Evolutionary conservation across 2,888 invertebrate species (phyloP), one percentile per base, ranked within the genome.

Genomic region (Drosophila pegasa): DNA sequence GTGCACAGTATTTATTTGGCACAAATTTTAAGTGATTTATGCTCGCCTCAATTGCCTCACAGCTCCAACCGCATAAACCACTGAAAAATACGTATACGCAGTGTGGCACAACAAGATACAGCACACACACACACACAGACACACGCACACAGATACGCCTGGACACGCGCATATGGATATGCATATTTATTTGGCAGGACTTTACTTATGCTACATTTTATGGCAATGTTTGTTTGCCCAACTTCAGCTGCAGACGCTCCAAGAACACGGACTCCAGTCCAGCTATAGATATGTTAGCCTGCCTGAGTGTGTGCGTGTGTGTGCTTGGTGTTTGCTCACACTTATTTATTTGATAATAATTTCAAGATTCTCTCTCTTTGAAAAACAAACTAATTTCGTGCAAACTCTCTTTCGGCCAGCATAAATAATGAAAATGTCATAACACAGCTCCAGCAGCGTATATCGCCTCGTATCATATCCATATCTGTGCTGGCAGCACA

Each of bases 1-100:
- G 82, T 84, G 83, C 73, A 56, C 54, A 55, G 67, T 88, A 87
- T 88, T 77, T 83, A 80, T 83, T 87, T 88, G 83, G 83, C 89
- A 87, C 87, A 87, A 87, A 88, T 88, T 84, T 88, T 80, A 83
- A 88, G 87, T 88, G 83, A 83, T 83, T 83, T 83, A 83, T 83
- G 82, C 71, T 87, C 59, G 81, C 87, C 89, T 64, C 83, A 83
- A 82, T 87, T 82, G 84, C 84, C 87, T 68, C 50, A 60, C 58
- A 43, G 29, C 50, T 50, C 43, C 40, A 56, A 37, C 60, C 50
- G 35, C 78, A 83, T 65, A 73, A 52, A 68, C 71, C 87, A 67
- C 71, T 66, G 87, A 77, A 87, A 82, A 88, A 71, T 81, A 56
- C 77, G 52, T 64, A 67, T 54, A 45, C 64, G 14, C 14, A 25